A percentile compares a stretch with the other conserved stretches of the same genome.
These are phyloP conservation scores for Brachionus calyciflorus DNA, from an alignment of 1,140 invertebrate species.

Conservation along the genomic window DNA sequence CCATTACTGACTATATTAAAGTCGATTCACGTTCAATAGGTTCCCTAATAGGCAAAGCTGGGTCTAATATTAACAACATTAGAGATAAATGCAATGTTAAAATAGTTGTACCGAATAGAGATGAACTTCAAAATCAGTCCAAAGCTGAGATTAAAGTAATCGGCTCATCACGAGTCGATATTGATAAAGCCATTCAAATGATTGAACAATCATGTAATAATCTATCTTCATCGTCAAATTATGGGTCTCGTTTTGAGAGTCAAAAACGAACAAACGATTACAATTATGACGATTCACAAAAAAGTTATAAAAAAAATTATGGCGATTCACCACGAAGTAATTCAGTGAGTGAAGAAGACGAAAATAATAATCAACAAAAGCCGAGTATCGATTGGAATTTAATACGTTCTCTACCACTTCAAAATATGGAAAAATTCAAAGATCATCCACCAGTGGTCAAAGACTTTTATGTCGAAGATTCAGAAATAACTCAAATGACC, in stretches of 20 bases:
- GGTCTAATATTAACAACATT: constrained; percentile 6
- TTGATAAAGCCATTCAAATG: constrained; percentile 11
- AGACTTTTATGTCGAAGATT: constrained; percentile 21
- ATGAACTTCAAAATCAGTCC: background rate
- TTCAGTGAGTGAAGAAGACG: background rate
- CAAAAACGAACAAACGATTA: background rate
- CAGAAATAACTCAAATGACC: constrained; percentile 11
- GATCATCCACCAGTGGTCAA: constrained; percentile 38
- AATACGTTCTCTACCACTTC: constrained; percentile 18
- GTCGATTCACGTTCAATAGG: constrained; percentile 10
- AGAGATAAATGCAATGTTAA: constrained; percentile 33
- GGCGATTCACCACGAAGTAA: background rate
- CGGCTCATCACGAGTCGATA: constrained; percentile 10
- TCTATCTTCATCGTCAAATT: too few species aligned
- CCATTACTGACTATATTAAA: background rate
- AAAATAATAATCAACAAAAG: constrained; percentile 24
- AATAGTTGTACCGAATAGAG: constrained; percentile 23
- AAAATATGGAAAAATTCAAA: constrained; percentile 38
- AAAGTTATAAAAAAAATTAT: background rate
- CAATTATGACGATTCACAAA: background rate
- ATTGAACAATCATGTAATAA: constrained; percentile 14
- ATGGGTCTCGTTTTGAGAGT: background rate
- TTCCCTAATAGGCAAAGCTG: constrained; percentile 23
- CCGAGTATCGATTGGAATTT: constrained; percentile 36
- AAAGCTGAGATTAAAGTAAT: background rate